Conservation (phyloP, 2,888 invertebrate genomes). For the Drosophila mercatorum region DNA sequence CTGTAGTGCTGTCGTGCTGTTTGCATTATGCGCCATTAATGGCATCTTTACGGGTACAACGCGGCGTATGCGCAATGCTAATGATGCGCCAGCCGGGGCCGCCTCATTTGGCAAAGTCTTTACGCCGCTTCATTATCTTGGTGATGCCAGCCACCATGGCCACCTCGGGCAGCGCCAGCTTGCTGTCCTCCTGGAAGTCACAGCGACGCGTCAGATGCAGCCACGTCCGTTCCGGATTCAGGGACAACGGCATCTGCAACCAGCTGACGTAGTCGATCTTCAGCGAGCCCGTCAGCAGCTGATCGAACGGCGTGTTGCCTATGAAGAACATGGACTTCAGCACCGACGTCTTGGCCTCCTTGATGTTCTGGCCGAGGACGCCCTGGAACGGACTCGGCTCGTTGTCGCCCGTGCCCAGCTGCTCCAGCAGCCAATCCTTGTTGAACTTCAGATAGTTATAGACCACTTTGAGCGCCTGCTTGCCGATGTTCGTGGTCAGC, state of each 20-base stretch:
- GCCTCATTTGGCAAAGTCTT: slow-evolving; percentile 72
- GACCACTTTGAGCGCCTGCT: slow-evolving; percentile 85
- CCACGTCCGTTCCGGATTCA: slow-evolving; percentile 85
- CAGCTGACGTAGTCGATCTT: slow-evolving; percentile 85
- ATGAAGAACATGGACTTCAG: slow-evolving; percentile 93
- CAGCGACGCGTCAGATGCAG: slow-evolving; percentile 84
- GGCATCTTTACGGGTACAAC: slow-evolving; percentile 44
- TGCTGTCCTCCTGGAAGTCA: slow-evolving; percentile 84
- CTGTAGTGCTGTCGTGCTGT: slow-evolving; percentile 44
- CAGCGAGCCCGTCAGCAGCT: slow-evolving; percentile 86
- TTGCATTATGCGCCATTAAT: slow-evolving; percentile 73
- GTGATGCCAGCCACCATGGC: slow-evolving; percentile 84
- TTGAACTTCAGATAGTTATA: slow-evolving; percentile 90
- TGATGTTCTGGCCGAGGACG: slow-evolving; percentile 84
- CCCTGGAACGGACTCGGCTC: slow-evolving; percentile 80
- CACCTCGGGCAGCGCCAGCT: slow-evolving; percentile 84
- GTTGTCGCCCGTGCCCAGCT: slow-evolving; percentile 85
- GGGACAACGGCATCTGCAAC: slow-evolving; percentile 85
- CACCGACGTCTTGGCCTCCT: slow-evolving; percentile 85
- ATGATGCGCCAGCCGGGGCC: slow-evolving; percentile 33
- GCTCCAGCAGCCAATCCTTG: slow-evolving; percentile 88
- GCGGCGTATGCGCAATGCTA: slow-evolving; percentile 41
- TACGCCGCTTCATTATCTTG: slow-evolving; percentile 82
- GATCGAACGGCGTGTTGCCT: slow-evolving; percentile 90
- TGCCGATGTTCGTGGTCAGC: slow-evolving; percentile 87